Evolutionary conservation across 2,797 vertebrate genomes (phyloP), one percentile per base, ranked within the genome.

Genomic region (Enteromius unitaeniatus): DNA sequence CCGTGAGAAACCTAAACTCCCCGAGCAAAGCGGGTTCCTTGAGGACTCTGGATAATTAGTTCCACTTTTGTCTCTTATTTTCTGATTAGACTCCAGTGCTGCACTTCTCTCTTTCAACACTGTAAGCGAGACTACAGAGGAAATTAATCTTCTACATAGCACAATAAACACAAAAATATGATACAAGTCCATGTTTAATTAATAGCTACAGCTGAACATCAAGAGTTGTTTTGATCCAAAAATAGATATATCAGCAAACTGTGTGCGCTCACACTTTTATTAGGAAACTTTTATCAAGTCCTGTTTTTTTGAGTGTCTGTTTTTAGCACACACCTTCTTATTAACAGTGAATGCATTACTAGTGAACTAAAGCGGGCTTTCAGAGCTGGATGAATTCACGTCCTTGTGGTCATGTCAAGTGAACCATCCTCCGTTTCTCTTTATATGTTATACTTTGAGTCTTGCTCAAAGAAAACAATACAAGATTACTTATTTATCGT

Each of bases 401-500:
- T 81, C 45, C 67, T 74, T 49, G 88, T 80, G 69, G 84, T 85
- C 88, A 70, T 88, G 79, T 82, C 86, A 84, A 85, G 84, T 86
- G 84, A 89, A 82, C 88, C 87, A 37, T 91, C 74, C 90, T 90
- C 70, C 88, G 68, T 88, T 90, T 67, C 86, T 49, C 81, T 47
- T 23, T 26, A 47, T 86, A 81, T 89, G 88, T 92, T 90, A 90
- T 40, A 85, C 79, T 84, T 53, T 84, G 78, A 76, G 72, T 47
- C 78, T 75, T 72, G 65, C 85, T 75, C 87, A 28, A n/a, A 87
- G 83, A 89, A 74, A 85, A 80, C 86, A 69, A 84, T 91, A 79
- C 68, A 76, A 77, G 78, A 90, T 89, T 88, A 90, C 86, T 85
- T 86, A 78, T 84, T 85, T 82, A 91, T 87, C 89, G 84, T 84